Evolutionary conservation across 1,140 invertebrate species (phyloP).

Genomic region (Drosophila grimshawi): DNA sequence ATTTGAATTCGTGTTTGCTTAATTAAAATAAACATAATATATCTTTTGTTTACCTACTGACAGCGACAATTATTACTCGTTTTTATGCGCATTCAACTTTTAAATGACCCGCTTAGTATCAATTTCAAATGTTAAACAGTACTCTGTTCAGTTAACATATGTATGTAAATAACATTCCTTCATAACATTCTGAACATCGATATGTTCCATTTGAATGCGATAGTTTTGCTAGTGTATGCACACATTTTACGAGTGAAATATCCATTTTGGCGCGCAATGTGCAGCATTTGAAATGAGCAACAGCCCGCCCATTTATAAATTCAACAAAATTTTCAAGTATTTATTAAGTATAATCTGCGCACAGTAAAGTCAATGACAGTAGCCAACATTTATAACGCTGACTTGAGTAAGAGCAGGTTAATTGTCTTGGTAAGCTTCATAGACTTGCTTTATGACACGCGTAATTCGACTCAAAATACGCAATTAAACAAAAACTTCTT

Average conservation of each 20-base stretch:
- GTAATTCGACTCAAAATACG: conserved; percentile 84
- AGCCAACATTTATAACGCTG: conserved; percentile 20
- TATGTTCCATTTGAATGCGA: not conserved
- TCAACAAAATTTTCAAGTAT: too few species aligned
- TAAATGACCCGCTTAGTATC: not conserved
- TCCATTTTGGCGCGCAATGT: not conserved
- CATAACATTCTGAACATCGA: too few species aligned
- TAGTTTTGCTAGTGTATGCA: not conserved
- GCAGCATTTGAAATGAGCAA: not conserved
- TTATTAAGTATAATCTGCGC: not conserved
- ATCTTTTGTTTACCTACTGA: too few species aligned
- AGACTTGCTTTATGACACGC: conserved; percentile 81
- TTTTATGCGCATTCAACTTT: not conserved
- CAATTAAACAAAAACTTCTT: conserved; percentile 84
- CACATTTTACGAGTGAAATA: not conserved
- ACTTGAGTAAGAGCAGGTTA: conserved; percentile 27
- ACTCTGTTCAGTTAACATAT: not conserved
- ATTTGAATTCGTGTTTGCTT: too few species aligned
- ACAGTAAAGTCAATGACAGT: not conserved
- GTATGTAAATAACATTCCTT: not conserved
- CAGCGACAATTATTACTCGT: too few species aligned
- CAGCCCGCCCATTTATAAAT: too few species aligned
- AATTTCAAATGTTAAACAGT: not conserved
- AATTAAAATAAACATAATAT: too few species aligned
- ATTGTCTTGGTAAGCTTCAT: conserved; percentile 62